Evolutionary conservation across 2,797 vertebrate genomes (phyloP), one percentile per base, ranked within the genome.

Genomic region (Ispidina picta): DNA sequence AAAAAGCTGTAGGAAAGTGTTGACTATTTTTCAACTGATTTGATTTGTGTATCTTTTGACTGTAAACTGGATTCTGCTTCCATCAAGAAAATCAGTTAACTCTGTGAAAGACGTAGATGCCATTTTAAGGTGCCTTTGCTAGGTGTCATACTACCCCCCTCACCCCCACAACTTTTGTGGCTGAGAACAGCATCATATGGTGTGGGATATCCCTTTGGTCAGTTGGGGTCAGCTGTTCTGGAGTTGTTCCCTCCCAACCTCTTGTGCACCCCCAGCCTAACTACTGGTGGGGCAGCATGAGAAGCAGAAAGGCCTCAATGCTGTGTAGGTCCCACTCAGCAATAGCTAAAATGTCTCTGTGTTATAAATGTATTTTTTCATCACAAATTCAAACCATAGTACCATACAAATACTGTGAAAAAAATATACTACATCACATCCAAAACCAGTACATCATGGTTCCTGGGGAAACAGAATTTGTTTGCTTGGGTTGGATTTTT

Each of bases 231-330:
- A 64, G 44, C 28, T 64, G 9, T 70, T 31, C 44, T 1, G 0
- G 44, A 28, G 6, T 2, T n/a, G 41, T 20, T 25, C 12, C 21
- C 39, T 68, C 29, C 21, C 41, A 48, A 9, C 17, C 9, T 9
- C 31, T 51, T 58, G 51, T 21, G 16, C 5, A 29, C 9, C 20
- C n/a, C 22, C n/a, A 54, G 21, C 6, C 46, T 46, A 2, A 16
- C 29, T 2, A 0, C 52, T 51, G 70, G 7, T 8, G 12, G 28
- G 22, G 22, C 5, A 9, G 26, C 0, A 2, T n/a, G 54, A 66
- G 54, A 15, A 73, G 20, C 20, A 74, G 58, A 15, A n/a, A 60
- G 15, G 8, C 31, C 39, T 65, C 6, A 10, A 25, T 3, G 4
- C 58, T 71, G 44, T 3, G 6, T 18, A 23, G 19, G 25, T 26